Base-by-base conservation (phyloP, 1,140 invertebrate genomes). In the Colletes gigas region DNA sequence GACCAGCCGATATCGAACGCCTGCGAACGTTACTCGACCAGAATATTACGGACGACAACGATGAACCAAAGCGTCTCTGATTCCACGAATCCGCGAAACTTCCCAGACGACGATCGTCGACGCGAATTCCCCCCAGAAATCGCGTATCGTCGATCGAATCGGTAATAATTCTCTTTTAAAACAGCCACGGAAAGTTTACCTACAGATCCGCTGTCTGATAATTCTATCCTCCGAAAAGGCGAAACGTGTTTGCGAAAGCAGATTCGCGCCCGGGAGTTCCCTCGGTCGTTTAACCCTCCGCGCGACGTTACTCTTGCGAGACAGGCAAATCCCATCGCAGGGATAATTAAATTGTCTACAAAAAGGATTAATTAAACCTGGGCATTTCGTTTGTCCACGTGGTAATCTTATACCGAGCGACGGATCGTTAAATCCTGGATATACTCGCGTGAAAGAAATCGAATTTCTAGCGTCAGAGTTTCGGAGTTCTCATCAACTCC, bases 301-400 rank as follows among this genome's bases (percentile, higher is more conserved):
- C 2, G 0, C 12, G 12, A 44, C 6, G 44, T 60, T 62, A 47
- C 59, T 50, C 70, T 72, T 8, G 70, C 9, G 39, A 9, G 60
- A 55, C 60, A 41, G 50, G 9, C 39, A 54, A 67, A 55, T 57
- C 15, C 19, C 50, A 3, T 44, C 14, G 0, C 62, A 14, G 10
- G 39, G 39, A 55, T 55, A 76, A 76, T 76, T 44, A 67, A 67
- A 67, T 76, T 67, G 50, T 54, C 73, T 67, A 19, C 62, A 5
- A 67, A 57, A 67, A 57, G 39, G 63, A 76, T 76, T 76, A 47
- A 67, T 76, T 55, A 55, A 44, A 75, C 39, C 30, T 54, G 12
- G n/a, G 4, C 50, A 21, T 44, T 21, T 19, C 62, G 14, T 63
- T 44, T 21, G 39, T 67, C 7, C 62, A 12, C 47, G 60, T 47